Base-by-base conservation (phyloP, 1,140 invertebrate genomes). In the Drosophila simulans region DNA sequence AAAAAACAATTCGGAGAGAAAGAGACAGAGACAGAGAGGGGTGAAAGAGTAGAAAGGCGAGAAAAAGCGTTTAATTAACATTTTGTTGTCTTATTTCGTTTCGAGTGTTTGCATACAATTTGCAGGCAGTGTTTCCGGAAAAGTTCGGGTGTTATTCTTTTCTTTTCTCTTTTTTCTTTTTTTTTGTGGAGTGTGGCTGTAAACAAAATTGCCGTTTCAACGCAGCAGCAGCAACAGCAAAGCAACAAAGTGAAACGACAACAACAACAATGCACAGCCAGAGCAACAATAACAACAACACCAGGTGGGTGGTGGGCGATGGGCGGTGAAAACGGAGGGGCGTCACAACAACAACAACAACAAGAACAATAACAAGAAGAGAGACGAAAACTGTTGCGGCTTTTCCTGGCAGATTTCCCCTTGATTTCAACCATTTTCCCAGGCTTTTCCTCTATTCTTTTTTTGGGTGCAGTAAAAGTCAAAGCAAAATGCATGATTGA, bases 401-500 rank as follows among this genome's bases (percentile, higher is more conserved):
- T 82, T 76, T 88, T 82, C 69, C 69, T 52, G 63, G 72, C 63
- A 78, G 68, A 62, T 80, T 80, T 65, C 39, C 72, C 43, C 46
- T 64, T 62, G 52, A 52, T 54, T 45, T 76, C 52, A 40, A 15
- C 40, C 35, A 43, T 69, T 71, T 43, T 11, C 11, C 49, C 27
- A 20, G 31, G 11, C 51, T 49, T 49, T 43, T 39, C 37, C 13
- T 45, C 49, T 56, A 45, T 66, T 37, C 27, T 56, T 45, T 20
- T 42, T 49, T 63, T 43, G 66, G 56, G 57, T 85, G 82, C 81
- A 81, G 64, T 86, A 70, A 86, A 68, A 88, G 75, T 82, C 82
- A 88, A 86, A 86, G 82, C 79, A 74, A 76, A 85, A 82, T 88
- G 79, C 79, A 76, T 71, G 84, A 86, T 86, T 88, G 64, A 79